Evolutionary conservation across 2,113 vertebrate species (phyloP).

Genomic region (Circaetus gallicus): DNA sequence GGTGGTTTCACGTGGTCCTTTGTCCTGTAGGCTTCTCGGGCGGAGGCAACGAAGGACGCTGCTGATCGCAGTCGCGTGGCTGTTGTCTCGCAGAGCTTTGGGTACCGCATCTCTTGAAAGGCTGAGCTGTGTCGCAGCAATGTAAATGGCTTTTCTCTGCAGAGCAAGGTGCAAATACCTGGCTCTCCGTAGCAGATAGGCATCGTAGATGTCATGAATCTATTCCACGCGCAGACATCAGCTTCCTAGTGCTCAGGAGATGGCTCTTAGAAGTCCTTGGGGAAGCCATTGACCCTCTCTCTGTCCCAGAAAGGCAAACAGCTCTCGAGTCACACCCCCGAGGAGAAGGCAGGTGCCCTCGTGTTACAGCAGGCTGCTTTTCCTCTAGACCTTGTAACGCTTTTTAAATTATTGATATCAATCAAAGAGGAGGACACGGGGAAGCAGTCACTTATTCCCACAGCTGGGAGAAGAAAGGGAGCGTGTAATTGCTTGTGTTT

Average conservation of each 20-base stretch:
- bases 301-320: not conserved
- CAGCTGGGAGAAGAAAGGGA: not conserved
- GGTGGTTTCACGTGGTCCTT: not conserved
- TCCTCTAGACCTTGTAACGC: not conserved
- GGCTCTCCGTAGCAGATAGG: not conserved
- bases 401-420: conserved; percentile 25
- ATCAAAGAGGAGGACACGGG: not conserved
- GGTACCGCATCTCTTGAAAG: not conserved
- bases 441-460: not conserved
- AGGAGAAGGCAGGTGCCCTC: not conserved
- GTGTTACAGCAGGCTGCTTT: not conserved
- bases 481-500: not conserved
- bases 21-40: not conserved
- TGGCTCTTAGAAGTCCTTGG: not conserved
- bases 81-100: not conserved
- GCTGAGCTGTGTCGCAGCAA: not conserved
- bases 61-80: accelerated
- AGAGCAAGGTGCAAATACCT: not conserved
- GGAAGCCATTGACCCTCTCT: not conserved
- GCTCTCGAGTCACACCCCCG: accelerated
- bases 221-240: not conserved
- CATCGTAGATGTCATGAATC: not conserved
- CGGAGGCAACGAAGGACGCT: not conserved
- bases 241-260: not conserved
- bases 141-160: not conserved